phyloP scores from a whole-genome alignment of 2,113 vertebrate species.

The Lepisosteus osseus region DNA sequence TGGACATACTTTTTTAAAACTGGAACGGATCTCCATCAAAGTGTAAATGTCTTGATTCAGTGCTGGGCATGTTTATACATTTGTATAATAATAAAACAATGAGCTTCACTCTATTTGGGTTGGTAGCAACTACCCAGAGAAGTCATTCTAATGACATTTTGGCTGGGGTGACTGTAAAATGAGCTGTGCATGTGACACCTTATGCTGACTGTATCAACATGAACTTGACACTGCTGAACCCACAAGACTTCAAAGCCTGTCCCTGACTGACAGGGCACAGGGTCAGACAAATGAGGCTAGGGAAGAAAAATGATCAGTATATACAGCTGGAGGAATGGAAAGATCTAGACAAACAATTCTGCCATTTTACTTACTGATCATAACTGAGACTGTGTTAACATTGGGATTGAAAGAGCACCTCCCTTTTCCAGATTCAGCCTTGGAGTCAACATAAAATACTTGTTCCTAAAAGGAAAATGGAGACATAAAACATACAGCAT shows the following conservation, averaged over 20 bases:
- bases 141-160: no score
- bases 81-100: background rate
- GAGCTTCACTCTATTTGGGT: background rate
- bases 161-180: constrained; percentile 48
- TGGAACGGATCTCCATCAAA: no score
- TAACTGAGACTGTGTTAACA: constrained; percentile 92
- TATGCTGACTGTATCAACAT: constrained; percentile 37
- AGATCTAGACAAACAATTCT: background rate
- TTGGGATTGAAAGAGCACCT: constrained; percentile 94
- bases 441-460: constrained; percentile 86
- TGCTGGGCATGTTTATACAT: no score
- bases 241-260: constrained; percentile 48
- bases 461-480: constrained; percentile 75
- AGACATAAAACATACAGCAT: background rate
- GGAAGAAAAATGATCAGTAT: background rate
- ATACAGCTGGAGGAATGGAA: background rate
- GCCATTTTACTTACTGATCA: constrained; percentile 83
- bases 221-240: constrained; percentile 45
- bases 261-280: constrained; percentile 19
- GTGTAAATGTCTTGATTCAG: no score
- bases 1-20: no score
- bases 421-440: constrained; percentile 90
- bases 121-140: background rate
- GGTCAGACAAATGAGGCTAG: constrained; percentile 12
- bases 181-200: constrained; percentile 34